These are phyloP conservation scores for Otocyon megalotis DNA, from an alignment of 2,113 vertebrate genomes.

Conservation along the genomic window DNA sequence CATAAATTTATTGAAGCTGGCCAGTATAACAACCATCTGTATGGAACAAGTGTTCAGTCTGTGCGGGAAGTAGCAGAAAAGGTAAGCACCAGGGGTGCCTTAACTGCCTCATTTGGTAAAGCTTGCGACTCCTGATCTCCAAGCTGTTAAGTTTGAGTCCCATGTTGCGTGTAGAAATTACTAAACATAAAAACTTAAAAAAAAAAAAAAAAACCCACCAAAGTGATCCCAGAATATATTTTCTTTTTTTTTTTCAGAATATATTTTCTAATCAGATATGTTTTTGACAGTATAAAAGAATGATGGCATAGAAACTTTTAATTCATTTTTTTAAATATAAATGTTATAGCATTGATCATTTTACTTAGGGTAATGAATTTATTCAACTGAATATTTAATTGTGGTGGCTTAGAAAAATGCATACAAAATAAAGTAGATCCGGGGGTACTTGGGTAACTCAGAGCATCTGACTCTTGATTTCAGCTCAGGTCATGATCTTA, in stretches of 20 bases:
- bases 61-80: constrained; percentile 98
- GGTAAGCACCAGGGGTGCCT: constrained; percentile 84
- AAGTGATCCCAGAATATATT: not conserved
- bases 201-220: constrained; percentile 45
- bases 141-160: not conserved
- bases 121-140: not conserved
- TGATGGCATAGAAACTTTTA: not conserved
- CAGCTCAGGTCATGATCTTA: not conserved
- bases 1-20: constrained; percentile 99
- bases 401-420: constrained; percentile 31
- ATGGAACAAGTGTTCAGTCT: constrained; percentile 98
- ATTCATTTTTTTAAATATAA: not conserved
- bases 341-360: not conserved
- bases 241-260: not conserved
- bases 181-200: not conserved
- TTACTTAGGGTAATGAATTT: constrained; percentile 29
- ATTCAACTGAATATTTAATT: constrained; percentile 46
- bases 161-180: not conserved
- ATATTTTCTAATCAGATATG: not conserved
- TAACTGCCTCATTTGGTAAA: not conserved
- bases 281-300: not conserved
- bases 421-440: not conserved
- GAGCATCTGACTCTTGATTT: not conserved
- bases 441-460: not conserved
- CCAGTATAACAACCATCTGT: constrained; percentile 99